These are phyloP conservation scores for Morphnarchus princeps DNA, from an alignment of 2,113 vertebrate species.

Conservation along the genomic window DNA sequence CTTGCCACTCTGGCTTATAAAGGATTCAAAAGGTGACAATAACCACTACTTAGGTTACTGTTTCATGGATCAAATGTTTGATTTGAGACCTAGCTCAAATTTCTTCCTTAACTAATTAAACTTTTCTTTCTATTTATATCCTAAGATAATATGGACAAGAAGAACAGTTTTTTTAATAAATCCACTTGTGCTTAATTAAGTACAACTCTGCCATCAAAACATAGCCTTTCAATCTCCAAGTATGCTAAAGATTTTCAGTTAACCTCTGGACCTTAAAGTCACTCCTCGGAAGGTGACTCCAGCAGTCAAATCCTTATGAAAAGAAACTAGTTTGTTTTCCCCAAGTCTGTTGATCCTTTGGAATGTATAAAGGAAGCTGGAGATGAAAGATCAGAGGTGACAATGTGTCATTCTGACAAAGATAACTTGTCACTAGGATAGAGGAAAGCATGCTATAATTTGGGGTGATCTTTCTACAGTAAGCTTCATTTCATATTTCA, in stretches of 20 bases:
- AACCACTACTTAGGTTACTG: conserved; percentile 85
- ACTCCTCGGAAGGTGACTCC: neutral
- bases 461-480: neutral
- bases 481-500: neutral
- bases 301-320: neutral
- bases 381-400: neutral
- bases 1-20: conserved; percentile 80
- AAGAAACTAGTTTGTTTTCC: neutral
- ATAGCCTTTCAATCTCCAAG: neutral
- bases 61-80: conserved; percentile 84
- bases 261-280: neutral
- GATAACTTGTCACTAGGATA: neutral
- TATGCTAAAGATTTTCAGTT: neutral
- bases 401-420: neutral
- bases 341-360: neutral
- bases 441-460: neutral
- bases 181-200: conserved; percentile 25
- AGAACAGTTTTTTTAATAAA: conserved; percentile 3
- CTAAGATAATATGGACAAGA: conserved; percentile 49
- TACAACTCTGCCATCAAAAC: neutral
- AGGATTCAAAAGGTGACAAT: conserved; percentile 83
- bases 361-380: neutral
- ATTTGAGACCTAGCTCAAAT: conserved; percentile 78
- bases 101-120: conserved; percentile 87
- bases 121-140: conserved; percentile 81